Conservation (phyloP, 1,140 invertebrate species). For the Drosophila persimilis region DNA sequence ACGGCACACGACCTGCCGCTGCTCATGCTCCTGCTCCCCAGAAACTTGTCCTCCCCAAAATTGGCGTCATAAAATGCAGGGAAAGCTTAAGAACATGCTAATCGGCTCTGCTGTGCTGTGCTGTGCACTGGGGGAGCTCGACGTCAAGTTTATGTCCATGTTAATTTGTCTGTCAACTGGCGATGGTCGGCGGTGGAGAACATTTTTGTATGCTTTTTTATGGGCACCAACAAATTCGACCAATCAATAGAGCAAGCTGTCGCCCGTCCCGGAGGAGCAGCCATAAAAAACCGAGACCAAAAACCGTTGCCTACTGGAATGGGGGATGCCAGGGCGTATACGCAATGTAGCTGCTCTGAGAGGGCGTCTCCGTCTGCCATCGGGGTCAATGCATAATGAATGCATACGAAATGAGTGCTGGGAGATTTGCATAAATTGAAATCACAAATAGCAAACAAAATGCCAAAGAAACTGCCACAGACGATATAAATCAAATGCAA, state of each 20-base stretch:
- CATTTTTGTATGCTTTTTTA: constrained; percentile 45
- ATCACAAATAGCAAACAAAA: constrained; percentile 18
- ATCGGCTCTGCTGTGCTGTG: constrained; percentile 34
- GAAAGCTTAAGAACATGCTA: constrained; percentile 52
- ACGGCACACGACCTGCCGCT: constrained; percentile 4
- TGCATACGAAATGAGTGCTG: constrained; percentile 5
- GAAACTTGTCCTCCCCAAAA: constrained; percentile 33
- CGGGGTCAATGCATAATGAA: constrained; percentile 21
- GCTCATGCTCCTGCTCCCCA: not conserved
- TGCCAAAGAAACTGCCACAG: constrained; percentile 15
- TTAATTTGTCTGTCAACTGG: constrained; percentile 62
- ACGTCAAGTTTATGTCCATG: constrained; percentile 55
- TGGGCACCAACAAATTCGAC: constrained; percentile 33
- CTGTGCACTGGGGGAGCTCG: constrained; percentile 21
- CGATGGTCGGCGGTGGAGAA: constrained; percentile 2
- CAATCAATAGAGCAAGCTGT: constrained; percentile 57
- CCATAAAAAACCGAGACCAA: constrained; percentile 28
- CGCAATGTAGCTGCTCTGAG: constrained; percentile 33
- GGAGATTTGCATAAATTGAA: constrained; percentile 41
- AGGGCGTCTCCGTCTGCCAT: constrained; percentile 16
- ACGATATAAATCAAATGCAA: constrained; percentile 33
- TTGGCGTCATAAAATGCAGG: constrained; percentile 42
- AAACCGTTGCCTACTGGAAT: constrained; percentile 27
- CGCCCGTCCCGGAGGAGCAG: constrained; percentile 20
- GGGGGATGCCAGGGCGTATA: constrained; percentile 22